phyloP scores from a whole-genome alignment of 2,113 vertebrate genomes.

The Equus quagga region DNA sequence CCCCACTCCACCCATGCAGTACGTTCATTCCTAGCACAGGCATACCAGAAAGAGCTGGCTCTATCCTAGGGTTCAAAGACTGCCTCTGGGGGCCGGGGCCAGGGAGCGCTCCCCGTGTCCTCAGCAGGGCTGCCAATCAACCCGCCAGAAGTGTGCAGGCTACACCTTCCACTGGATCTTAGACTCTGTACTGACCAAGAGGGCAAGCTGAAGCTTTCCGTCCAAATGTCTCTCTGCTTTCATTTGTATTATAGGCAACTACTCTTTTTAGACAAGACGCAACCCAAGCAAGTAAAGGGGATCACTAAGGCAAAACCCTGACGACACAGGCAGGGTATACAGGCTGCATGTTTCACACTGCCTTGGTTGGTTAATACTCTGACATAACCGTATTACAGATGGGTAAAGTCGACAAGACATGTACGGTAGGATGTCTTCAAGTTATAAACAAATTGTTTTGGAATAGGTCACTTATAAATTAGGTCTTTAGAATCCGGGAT shows the following conservation, averaged over 20 bases:
- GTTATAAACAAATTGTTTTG: neutral
- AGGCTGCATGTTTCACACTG: neutral
- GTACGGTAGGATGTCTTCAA: neutral
- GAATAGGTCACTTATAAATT: neutral
- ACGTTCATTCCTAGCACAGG: neutral
- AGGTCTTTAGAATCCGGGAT: neutral
- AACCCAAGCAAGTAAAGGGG: neutral
- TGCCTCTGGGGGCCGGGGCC: neutral
- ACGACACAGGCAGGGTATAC: too few species aligned
- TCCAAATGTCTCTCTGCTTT: neutral
- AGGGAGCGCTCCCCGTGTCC: accelerated
- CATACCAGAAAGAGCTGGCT: neutral
- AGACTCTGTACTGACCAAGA: neutral
- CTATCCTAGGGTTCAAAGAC: slow-evolving; percentile 19
- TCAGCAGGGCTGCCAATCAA: neutral
- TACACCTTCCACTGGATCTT: neutral
- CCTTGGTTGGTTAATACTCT: neutral
- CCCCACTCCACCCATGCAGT: neutral
- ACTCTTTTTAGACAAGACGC: neutral
- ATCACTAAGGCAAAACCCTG: neutral
- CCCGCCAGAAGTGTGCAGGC: neutral
- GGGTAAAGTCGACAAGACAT: neutral
- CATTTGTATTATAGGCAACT: neutral
- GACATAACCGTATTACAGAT: neutral
- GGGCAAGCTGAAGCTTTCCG: neutral